phyloP scores from a whole-genome alignment of 2,888 invertebrate genomes.

The Brassicogethes aeneus region DNA sequence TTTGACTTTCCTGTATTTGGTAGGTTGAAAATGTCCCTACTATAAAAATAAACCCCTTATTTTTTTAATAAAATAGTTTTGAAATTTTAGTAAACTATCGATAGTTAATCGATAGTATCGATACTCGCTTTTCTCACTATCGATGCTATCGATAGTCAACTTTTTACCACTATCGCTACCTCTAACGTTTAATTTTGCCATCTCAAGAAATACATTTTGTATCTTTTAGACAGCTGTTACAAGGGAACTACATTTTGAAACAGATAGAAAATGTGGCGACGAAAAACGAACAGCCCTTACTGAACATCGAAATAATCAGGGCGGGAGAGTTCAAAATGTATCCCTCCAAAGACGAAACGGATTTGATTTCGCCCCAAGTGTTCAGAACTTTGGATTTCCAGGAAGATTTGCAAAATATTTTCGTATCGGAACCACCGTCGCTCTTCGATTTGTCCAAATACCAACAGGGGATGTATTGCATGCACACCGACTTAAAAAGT shows the following conservation, averaged over 20 bases:
- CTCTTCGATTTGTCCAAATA: constrained; percentile 18
- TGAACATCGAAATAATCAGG: constrained; percentile 23
- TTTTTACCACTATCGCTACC: too few relatives aligned
- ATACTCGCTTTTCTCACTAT: too few relatives aligned
- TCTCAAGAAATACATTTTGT: neutral
- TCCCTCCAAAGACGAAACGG: constrained; percentile 1
- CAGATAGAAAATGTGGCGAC: constrained; percentile 53
- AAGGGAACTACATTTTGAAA: constrained; percentile 52
- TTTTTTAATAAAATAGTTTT: too few relatives aligned
- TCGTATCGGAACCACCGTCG: constrained; percentile 12
- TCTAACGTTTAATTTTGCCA: too few relatives aligned
- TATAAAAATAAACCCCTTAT: too few relatives aligned
- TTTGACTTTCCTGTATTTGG: too few relatives aligned
- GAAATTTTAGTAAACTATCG: too few relatives aligned
- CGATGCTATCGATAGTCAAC: too few relatives aligned
- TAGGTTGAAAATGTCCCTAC: too few relatives aligned
- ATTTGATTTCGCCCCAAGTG: constrained; percentile 1
- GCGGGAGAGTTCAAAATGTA: constrained; percentile 27
- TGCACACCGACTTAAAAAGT: constrained; percentile 19
- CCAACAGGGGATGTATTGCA: constrained; percentile 22
- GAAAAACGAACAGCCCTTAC: constrained; percentile 51
- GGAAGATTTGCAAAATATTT: constrained; percentile 10
- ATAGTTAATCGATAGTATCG: too few relatives aligned
- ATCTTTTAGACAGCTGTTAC: constrained; percentile 49
- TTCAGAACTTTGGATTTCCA: constrained; percentile 9